Evolutionary conservation across 1,140 invertebrate species (phyloP).

Genomic region (Papilio machaon): DNA sequence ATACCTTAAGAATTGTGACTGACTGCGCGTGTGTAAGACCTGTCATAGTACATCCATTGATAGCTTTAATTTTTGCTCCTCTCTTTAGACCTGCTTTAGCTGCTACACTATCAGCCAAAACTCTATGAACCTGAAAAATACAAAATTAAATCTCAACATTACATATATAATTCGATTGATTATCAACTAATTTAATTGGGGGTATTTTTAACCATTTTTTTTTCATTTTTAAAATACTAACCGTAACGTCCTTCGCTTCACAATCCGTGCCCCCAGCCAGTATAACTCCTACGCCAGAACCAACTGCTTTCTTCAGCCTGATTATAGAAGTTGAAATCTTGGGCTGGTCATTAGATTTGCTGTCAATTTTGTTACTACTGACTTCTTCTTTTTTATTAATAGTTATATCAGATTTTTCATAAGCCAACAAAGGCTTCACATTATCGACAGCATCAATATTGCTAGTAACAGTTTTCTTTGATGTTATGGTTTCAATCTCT

Average conservation of each 20-base stretch:
- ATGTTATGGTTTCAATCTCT: conserved; percentile 31
- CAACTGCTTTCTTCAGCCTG: conserved; percentile 77
- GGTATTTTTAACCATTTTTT: not conserved
- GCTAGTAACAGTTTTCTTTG: conserved; percentile 22
- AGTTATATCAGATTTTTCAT: conserved; percentile 38
- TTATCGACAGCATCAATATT: conserved; percentile 34
- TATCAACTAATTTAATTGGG: not conserved
- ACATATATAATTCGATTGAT: not conserved
- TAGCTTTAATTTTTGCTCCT: conserved; percentile 93
- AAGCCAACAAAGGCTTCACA: conserved; percentile 16
- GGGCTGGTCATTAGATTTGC: conserved; percentile 42
- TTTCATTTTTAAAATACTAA: conserved; percentile 74
- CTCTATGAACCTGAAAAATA: conserved; percentile 89
- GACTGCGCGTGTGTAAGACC: conserved; percentile 93
- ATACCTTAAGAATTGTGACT: conserved; percentile 91
- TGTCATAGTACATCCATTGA: conserved; percentile 92
- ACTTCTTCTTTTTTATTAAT: conserved; percentile 41
- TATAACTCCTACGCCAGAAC: conserved; percentile 92
- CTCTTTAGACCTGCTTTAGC: conserved; percentile 93
- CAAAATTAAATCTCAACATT: conserved; percentile 29
- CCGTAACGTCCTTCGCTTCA: conserved; percentile 95
- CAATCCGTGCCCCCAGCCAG: conserved; percentile 94
- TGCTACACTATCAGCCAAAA: conserved; percentile 91
- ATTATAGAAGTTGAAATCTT: conserved; percentile 60
- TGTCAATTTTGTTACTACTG: conserved; percentile 46